Evolutionary conservation across 2,888 invertebrate species (phyloP).

Genomic region (Eledona agricola): DNA sequence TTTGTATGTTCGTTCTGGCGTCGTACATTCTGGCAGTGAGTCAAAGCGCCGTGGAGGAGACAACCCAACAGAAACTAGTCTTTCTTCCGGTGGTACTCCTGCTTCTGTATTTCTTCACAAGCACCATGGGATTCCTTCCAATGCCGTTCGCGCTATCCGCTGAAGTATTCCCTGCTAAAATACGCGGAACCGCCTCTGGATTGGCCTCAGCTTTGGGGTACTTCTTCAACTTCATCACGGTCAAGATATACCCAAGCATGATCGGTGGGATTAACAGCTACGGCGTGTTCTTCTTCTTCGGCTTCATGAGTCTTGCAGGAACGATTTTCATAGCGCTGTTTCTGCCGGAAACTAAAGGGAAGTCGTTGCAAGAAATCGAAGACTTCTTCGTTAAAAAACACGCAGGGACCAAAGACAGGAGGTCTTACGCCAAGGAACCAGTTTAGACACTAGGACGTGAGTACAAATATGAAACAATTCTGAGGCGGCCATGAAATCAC

Average conservation of each 20-base stretch:
- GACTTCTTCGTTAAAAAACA: constrained; percentile 58
- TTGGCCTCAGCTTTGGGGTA: constrained; percentile 64
- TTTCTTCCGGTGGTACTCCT: constrained; percentile 63
- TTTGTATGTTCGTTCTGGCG: constrained; percentile 65
- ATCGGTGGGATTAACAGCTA: constrained; percentile 57
- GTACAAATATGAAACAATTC: too few relatives aligned
- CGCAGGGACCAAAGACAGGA: constrained; percentile 26
- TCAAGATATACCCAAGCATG: constrained; percentile 66
- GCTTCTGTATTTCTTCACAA: constrained; percentile 64
- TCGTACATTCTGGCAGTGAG: constrained; percentile 58
- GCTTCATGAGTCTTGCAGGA: constrained; percentile 61
- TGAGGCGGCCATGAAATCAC: too few relatives aligned
- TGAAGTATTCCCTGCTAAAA: constrained; percentile 66
- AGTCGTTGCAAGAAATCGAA: constrained; percentile 65
- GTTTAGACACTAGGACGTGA: too few relatives aligned
- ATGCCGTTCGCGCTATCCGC: constrained; percentile 68
- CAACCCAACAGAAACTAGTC: constrained; percentile 45
- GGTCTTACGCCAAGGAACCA: constrained; percentile 16
- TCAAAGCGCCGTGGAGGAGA: constrained; percentile 47
- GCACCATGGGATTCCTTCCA: constrained; percentile 66
- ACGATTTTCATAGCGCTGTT: constrained; percentile 63
- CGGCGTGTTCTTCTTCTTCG: constrained; percentile 66
- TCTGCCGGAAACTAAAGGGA: constrained; percentile 67
- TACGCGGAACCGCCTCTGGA: constrained; percentile 65
- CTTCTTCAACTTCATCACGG: constrained; percentile 65